Base-by-base conservation (phyloP, 2,888 invertebrate genomes). In the Cheilosia urbana region DNA sequence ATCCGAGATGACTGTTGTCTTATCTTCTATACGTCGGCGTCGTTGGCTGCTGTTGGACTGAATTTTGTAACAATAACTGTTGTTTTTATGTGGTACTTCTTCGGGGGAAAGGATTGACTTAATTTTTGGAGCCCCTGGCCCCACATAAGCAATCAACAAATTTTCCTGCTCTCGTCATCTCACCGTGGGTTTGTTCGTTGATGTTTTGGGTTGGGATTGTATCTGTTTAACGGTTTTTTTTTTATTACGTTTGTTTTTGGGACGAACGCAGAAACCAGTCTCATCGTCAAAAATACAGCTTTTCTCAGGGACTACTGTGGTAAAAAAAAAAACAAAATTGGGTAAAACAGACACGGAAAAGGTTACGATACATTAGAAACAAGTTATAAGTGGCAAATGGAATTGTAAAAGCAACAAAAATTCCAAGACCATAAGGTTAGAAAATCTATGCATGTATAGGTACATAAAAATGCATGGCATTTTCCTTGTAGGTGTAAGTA, bases 41-140 rank as follows among this genome's bases (percentile, higher is more conserved):
- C 34, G 30, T 57, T 34, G n/a, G 5, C 19, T 21, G 37, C 49
- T 65, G 65, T 11, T 63, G 30, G 17, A 27, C 17, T 66, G 66
- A 15, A 63, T 73, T 73, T 60, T 78, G 77, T 78, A 37, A 78
- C 69, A 78, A 71, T 78, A 78, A 78, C 77, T 62, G 77, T 78
- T 63, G 69, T 53, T 78, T 51, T 40, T 34, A 42, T 53, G 58
- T 30, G 47, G 3, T 2, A 45, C 47, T 47, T 45, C 11, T 62
- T 76, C 19, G 51, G 58, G 58, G 77, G 77, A 68, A 77, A 77
- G 77, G 77, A 77, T 77, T 77, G 68, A 69, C 77, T 69, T 68
- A 62, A 68, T 77, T 77, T 53, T 45, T 40, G 40, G 60, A 13
- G 13, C 34, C 68, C 51, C 15, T 19, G 9, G 17, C 45, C 58